phyloP scores from a whole-genome alignment of 2,113 vertebrate species.

The Centropristis striata region DNA sequence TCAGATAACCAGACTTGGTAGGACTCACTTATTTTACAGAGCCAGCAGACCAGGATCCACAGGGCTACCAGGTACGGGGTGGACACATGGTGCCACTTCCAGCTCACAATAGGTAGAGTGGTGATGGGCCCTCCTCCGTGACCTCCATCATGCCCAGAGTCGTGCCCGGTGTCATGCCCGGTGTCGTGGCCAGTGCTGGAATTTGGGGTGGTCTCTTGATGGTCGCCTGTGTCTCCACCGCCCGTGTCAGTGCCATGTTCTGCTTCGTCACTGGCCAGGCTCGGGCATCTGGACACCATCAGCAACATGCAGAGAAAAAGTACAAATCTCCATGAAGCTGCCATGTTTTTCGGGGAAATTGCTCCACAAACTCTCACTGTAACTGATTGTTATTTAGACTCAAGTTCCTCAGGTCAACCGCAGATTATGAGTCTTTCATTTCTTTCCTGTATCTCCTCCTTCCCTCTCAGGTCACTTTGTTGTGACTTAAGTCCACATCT shows the following conservation, averaged over 20 bases:
- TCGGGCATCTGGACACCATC: slow-evolving; percentile 16
- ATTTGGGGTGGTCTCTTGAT: too few relatives aligned
- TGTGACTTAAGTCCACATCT: slow-evolving; percentile 14
- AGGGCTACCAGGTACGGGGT: slow-evolving; percentile 81
- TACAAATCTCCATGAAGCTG: slow-evolving; percentile 1
- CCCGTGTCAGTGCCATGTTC: neutral
- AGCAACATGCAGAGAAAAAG: slow-evolving; percentile 59
- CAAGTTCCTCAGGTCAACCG: slow-evolving; percentile 7
- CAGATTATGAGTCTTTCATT: slow-evolving; percentile 17
- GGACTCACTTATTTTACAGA: slow-evolving; percentile 85
- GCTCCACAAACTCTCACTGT: slow-evolving; percentile 3
- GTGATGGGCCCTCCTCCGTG: slow-evolving; percentile 53
- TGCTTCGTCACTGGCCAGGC: neutral
- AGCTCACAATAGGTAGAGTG: slow-evolving; percentile 84
- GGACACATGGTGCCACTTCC: slow-evolving; percentile 83
- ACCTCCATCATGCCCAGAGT: neutral
- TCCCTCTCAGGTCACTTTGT: slow-evolving; percentile 24
- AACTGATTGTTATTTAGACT: neutral
- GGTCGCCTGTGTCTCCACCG: neutral
- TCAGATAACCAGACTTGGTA: neutral
- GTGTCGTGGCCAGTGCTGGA: neutral
- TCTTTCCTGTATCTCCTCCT: slow-evolving; percentile 1
- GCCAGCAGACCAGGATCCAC: slow-evolving; percentile 85
- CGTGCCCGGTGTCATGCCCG: neutral
- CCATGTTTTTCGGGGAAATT: slow-evolving; percentile 48